Evolutionary conservation across 2,888 invertebrate genomes (phyloP).

Genomic region (Dioctria linearis): DNA sequence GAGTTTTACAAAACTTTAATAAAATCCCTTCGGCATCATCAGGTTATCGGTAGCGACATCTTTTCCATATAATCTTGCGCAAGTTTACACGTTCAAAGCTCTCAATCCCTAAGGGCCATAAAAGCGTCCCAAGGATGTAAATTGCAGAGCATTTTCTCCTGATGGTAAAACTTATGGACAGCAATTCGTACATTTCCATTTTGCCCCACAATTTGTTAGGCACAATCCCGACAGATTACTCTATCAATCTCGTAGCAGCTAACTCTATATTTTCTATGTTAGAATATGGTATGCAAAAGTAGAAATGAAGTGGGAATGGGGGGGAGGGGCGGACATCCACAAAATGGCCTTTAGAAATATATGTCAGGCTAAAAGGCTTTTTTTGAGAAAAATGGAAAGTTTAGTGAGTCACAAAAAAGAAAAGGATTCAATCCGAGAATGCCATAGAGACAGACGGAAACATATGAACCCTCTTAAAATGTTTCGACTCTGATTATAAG

Average conservation of each 20-base stretch:
- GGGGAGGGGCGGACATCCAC: constrained; percentile 8
- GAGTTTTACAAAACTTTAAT: constrained; percentile 26
- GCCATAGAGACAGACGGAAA: constrained; percentile 25
- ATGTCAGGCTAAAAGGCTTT: constrained; percentile 49
- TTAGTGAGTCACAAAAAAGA: constrained; percentile 28
- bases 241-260: constrained; percentile 43
- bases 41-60: constrained; percentile 25
- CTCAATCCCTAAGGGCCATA: constrained; percentile 20
- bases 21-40: constrained; percentile 16
- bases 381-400: constrained; percentile 47
- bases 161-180: constrained; percentile 48
- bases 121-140: constrained; percentile 35
- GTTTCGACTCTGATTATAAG: constrained; percentile 36
- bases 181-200: constrained; percentile 47
- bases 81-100: neutral
- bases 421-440: constrained; percentile 35
- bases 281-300: constrained; percentile 32
- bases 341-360: constrained; percentile 41
- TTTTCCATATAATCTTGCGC: neutral
- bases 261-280: constrained; percentile 32
- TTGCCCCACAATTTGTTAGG: constrained; percentile 48
- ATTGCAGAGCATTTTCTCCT: constrained; percentile 39
- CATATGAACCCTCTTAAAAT: constrained; percentile 41
- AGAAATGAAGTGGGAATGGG: neutral
- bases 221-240: constrained; percentile 51